Evolutionary conservation across 2,113 vertebrate species (phyloP).

Genomic region (Podiceps cristatus): DNA sequence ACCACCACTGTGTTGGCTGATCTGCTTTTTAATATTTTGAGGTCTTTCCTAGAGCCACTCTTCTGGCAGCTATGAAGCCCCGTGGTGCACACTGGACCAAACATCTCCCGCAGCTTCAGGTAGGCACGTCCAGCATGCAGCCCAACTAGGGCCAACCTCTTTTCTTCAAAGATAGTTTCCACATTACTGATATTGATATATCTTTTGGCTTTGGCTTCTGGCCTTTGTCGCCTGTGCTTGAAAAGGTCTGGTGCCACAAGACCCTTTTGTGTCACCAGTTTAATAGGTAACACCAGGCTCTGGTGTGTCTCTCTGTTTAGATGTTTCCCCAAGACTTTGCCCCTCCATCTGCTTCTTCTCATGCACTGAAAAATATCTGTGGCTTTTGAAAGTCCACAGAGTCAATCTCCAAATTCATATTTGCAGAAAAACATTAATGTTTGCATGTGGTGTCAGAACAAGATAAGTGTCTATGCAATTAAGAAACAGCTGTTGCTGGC

Average conservation of each 20-base stretch:
- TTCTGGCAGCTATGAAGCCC: not conserved
- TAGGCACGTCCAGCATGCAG: not conserved
- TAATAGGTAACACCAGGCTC: not conserved
- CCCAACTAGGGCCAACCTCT: not conserved
- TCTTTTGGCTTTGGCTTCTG: not conserved
- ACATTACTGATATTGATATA: not conserved
- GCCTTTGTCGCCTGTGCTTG: not conserved
- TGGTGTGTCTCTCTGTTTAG: not conserved
- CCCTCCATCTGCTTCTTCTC: not conserved
- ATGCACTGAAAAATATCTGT: not conserved
- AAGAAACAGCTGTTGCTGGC: constrained; percentile 55
- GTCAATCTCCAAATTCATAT: not conserved
- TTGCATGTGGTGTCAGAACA: constrained; percentile 37
- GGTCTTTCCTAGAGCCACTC: not conserved
- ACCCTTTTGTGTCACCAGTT: not conserved
- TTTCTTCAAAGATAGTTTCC: not conserved
- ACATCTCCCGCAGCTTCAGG: not conserved
- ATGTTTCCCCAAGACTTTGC: not conserved
- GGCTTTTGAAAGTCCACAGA: not conserved
- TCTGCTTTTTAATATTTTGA: not conserved
- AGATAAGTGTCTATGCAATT: constrained; percentile 58
- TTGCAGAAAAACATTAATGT: constrained; percentile 23
- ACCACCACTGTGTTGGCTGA: not conserved
- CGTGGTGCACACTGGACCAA: not conserved
- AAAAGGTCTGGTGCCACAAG: not conserved